Conservation (phyloP, 2,797 vertebrate species). For the Enteromius fasciolatus region DNA sequence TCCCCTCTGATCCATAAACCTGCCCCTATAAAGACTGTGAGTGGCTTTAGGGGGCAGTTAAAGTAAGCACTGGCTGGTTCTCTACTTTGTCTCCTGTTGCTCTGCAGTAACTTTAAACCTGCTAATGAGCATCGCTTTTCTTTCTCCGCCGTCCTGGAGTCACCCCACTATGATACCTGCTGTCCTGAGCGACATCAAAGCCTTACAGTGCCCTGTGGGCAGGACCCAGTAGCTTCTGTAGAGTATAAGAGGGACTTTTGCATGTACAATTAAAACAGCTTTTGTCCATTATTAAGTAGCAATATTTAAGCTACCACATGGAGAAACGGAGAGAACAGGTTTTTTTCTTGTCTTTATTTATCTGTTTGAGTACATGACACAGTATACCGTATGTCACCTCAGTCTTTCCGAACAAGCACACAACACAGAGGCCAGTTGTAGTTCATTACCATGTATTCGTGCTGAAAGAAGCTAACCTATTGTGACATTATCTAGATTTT, state of each 20-base stretch:
- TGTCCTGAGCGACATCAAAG: slow-evolving; percentile 58
- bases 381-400: not conserved
- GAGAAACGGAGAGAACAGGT: not conserved
- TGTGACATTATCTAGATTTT: not conserved
- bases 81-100: slow-evolving; percentile 53
- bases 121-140: slow-evolving; percentile 62
- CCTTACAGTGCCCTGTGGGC: slow-evolving; percentile 31
- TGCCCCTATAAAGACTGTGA: slow-evolving; percentile 34
- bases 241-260: slow-evolving; percentile 14
- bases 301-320: not conserved
- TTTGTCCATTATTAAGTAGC: slow-evolving; percentile 26
- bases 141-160: slow-evolving; percentile 41
- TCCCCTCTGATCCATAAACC: slow-evolving; percentile 40
- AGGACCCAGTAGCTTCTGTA: not conserved
- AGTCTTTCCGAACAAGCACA: not conserved
- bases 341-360: not conserved
- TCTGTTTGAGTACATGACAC: not conserved
- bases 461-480: not conserved
- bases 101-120: slow-evolving; percentile 53
- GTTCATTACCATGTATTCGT: not conserved
- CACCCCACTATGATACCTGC: slow-evolving; percentile 48
- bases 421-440: not conserved
- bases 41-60: slow-evolving; percentile 44
- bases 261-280: slow-evolving; percentile 47
- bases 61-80: slow-evolving; percentile 56